Percentiles rank a stretch among this genome's conserved stretches.
Evolutionary conservation across 1,140 invertebrate genomes (phyloP).

Genomic region (Teleogryllus occipitalis): DNA sequence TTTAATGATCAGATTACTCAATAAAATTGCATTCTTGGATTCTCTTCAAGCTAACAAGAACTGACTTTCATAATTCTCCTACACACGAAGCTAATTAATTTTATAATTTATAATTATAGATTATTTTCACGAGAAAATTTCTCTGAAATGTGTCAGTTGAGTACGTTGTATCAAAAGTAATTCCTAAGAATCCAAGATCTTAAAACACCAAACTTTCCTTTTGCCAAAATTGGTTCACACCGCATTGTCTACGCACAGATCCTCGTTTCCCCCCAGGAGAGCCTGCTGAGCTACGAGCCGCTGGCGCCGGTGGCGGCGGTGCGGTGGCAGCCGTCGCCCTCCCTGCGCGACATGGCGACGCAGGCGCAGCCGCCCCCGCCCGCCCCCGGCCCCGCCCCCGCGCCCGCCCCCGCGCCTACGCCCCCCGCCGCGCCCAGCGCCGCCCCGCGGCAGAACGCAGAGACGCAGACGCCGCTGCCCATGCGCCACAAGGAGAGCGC

Average conservation of each 20-base stretch:
- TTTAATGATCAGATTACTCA: background rate
- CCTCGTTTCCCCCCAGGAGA: background rate
- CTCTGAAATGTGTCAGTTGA: too few species aligned
- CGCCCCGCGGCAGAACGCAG: slow-evolving; percentile 8
- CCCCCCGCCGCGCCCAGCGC: background rate
- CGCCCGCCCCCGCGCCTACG: background rate
- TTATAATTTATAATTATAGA: background rate
- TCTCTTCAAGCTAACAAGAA: background rate
- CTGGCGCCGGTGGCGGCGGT: too few species aligned
- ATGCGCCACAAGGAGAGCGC: slow-evolving; percentile 18
- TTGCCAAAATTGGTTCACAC: too few species aligned
- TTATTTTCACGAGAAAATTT: too few species aligned
- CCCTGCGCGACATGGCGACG: background rate
- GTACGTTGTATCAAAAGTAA: background rate
- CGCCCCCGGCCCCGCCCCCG: too few species aligned
- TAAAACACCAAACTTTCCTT: background rate
- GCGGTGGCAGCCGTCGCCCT: background rate
- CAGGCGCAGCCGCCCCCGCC: background rate
- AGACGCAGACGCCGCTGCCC: slow-evolving; percentile 15
- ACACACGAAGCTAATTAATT: too few species aligned
- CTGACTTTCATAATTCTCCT: too few species aligned
- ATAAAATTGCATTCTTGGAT: background rate
- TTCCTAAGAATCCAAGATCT: background rate
- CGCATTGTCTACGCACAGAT: background rate
- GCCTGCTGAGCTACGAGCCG: background rate